phyloP scores from a whole-genome alignment of 1,140 invertebrate species.

The Pissodes strobi region DNA sequence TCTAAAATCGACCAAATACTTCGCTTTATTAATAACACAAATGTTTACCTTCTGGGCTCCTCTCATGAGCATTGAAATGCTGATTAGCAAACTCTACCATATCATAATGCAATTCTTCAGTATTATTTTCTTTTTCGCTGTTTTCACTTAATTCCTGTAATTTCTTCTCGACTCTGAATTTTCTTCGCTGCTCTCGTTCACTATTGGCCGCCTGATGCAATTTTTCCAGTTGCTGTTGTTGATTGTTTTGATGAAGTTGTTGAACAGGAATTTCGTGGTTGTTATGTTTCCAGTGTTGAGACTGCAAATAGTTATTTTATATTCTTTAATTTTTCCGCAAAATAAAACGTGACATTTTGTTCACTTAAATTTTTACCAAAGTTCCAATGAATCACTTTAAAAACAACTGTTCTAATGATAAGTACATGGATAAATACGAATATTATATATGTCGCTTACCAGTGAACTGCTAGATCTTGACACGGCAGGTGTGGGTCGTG shows the following conservation, averaged over 20 bases:
- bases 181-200: constrained; percentile 75
- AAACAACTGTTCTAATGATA: too few relatives aligned
- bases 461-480: constrained; percentile 45
- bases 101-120: constrained; percentile 71
- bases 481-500: constrained; percentile 55
- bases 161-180: constrained; percentile 82
- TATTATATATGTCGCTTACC: constrained; percentile 34
- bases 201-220: constrained; percentile 47
- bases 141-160: constrained; percentile 72
- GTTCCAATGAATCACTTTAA: too few relatives aligned
- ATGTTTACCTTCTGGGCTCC: constrained; percentile 70
- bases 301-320: constrained; percentile 39
- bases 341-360: too few relatives aligned
- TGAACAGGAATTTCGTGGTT: constrained; percentile 41
- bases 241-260: constrained; percentile 22
- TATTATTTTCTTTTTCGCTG: constrained; percentile 62
- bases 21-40: neutral
- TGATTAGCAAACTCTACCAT: constrained; percentile 92
- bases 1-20: neutral
- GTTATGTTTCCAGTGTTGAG: constrained; percentile 49
- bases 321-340: too few relatives aligned
- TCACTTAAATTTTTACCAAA: too few relatives aligned
- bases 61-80: constrained; percentile 89
- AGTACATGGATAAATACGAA: too few relatives aligned
- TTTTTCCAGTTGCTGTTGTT: constrained; percentile 23